These are phyloP conservation scores for Liparis tanakae DNA, from an alignment of 2,797 vertebrate genomes.

Conservation along the genomic window DNA sequence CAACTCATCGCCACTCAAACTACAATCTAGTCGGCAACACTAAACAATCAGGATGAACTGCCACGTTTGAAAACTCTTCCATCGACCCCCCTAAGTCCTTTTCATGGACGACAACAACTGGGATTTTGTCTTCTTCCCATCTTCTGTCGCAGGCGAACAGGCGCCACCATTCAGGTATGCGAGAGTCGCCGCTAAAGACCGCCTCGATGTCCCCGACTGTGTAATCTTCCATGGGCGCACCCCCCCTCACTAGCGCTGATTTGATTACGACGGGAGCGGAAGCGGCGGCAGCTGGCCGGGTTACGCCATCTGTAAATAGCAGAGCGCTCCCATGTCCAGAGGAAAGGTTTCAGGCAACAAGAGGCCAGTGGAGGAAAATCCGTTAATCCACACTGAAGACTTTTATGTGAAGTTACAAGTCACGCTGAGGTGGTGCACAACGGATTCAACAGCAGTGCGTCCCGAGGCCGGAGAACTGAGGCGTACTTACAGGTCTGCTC, in stretches of 20 bases:
- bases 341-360: constrained; percentile 50
- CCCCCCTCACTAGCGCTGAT: constrained; percentile 68
- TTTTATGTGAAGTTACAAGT: constrained; percentile 7
- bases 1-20: constrained; percentile 12
- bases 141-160: constrained; percentile 42
- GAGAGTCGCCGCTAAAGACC: constrained; percentile 48
- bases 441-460: constrained; percentile 2
- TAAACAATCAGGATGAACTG: constrained; percentile 13
- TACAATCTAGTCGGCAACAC: constrained; percentile 20
- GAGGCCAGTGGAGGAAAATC: constrained; percentile 48
- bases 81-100: constrained; percentile 41
- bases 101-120: constrained; percentile 13
- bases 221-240: constrained; percentile 64
- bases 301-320: constrained; percentile 80
- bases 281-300: constrained; percentile 74
- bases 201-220: constrained; percentile 46
- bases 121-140: constrained; percentile 19
- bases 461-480: constrained; percentile 31
- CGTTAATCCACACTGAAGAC: constrained; percentile 35
- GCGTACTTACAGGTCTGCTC: constrained; percentile 62
- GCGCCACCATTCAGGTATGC: constrained; percentile 57
- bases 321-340: constrained; percentile 63
- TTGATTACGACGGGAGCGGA: constrained; percentile 71
- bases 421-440: background rate
- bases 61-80: constrained; percentile 23